Evolutionary conservation across 2,113 vertebrate species (phyloP).

Genomic region (Istiophorus platypterus): DNA sequence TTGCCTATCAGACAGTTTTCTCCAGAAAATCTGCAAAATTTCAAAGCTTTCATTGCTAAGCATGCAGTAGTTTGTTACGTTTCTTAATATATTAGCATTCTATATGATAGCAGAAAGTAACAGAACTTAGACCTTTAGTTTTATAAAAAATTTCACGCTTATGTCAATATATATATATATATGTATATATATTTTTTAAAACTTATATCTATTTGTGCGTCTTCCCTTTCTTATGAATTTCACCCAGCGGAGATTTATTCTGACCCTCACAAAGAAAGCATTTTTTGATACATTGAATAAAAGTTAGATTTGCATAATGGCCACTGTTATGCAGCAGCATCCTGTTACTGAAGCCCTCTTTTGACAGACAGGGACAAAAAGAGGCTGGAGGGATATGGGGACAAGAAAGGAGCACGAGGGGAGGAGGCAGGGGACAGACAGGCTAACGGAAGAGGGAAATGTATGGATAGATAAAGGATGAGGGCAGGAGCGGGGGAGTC

Average conservation of each 20-base stretch:
- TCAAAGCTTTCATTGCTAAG: slow-evolving; percentile 39
- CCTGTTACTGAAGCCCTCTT: slow-evolving; percentile 53
- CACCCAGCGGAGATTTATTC: slow-evolving; percentile 44
- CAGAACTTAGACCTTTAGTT: slow-evolving; percentile 1
- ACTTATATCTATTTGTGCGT: background rate
- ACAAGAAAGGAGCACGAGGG: background rate
- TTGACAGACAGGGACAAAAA: slow-evolving; percentile 55
- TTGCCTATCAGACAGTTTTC: background rate
- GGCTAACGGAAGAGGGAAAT: background rate
- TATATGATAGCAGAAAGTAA: background rate
- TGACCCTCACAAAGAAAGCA: slow-evolving; percentile 49
- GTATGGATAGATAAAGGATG: slow-evolving; percentile 28
- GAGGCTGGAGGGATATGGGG: slow-evolving; percentile 22
- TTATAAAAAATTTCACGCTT: slow-evolving; percentile 22
- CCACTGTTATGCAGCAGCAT: slow-evolving; percentile 52
- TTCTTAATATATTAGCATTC: background rate
- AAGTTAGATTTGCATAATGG: slow-evolving; percentile 65
- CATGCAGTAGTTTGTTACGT: background rate
- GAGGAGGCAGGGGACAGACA: background rate
- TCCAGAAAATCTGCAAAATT: slow-evolving; percentile 24
- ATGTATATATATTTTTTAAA: background rate
- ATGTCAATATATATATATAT: too few relatives aligned
- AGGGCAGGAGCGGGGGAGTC: background rate
- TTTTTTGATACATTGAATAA: slow-evolving; percentile 56
- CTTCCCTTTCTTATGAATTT: slow-evolving; percentile 33